Evolutionary conservation across 2,888 invertebrate species (phyloP).

Genomic region (Philopedon plagiatum): DNA sequence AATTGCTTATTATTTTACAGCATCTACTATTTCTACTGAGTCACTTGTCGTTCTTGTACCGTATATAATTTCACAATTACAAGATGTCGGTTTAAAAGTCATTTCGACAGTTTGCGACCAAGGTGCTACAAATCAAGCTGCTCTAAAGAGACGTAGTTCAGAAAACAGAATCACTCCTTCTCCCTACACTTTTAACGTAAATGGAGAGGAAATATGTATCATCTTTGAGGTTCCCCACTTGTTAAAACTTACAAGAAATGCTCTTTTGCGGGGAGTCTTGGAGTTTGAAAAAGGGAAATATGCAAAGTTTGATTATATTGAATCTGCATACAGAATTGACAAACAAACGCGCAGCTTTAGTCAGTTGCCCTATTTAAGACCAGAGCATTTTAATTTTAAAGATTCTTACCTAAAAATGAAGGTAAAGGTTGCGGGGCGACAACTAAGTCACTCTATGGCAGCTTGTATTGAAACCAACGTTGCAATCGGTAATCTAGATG

Average conservation of each 20-base stretch:
- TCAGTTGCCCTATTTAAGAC: constrained; percentile 11
- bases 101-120: no score
- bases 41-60: neutral
- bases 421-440: constrained; percentile 39
- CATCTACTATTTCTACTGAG: no score
- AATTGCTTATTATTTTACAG: no score
- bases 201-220: no score
- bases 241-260: neutral
- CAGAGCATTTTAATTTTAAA: no score
- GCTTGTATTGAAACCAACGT: constrained; percentile 35
- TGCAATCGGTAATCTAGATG: constrained; percentile 32
- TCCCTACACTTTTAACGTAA: no score
- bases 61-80: neutral
- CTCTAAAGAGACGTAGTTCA: no score
- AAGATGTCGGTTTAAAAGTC: no score
- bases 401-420: no score
- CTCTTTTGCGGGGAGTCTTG: neutral
- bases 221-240: no score
- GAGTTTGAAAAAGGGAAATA: neutral
- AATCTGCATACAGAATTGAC: neutral
- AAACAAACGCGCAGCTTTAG: neutral
- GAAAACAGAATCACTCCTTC: no score
- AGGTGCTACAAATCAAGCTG: no score
- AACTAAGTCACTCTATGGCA: constrained; percentile 40
- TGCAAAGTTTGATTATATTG: constrained; percentile 24